Conservation (phyloP, 2,113 vertebrate genomes). For the Protobothrops mucrosquamatus region DNA sequence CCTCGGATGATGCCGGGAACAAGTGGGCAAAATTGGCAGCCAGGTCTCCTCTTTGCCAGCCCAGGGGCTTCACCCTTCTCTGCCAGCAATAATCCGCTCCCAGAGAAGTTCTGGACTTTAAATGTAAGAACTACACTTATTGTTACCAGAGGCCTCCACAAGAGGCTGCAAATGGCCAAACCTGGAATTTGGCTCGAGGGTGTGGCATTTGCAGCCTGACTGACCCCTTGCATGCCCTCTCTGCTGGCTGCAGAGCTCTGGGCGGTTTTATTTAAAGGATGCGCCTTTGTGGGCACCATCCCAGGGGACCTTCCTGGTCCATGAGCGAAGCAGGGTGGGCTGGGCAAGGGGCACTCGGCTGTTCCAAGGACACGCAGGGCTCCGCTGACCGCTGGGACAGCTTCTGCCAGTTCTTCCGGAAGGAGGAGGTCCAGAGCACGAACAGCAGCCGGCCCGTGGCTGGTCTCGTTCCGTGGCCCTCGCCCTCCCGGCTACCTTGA, state of each 20-base stretch:
- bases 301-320: background rate
- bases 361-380: background rate
- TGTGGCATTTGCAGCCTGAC: background rate
- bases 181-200: background rate
- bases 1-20: background rate
- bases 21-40: background rate
- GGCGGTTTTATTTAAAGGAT: background rate
- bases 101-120: background rate
- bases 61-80: background rate
- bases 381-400: background rate
- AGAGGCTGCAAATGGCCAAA: background rate
- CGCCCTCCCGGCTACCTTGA: background rate
- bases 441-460: background rate
- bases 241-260: background rate
- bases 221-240: background rate
- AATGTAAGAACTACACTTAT: background rate
- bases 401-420: background rate
- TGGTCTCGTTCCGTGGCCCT: background rate
- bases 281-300: background rate
- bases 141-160: background rate
- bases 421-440: background rate
- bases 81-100: background rate
- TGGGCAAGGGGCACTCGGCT: background rate
- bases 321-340: background rate
- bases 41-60: background rate